Conservation (phyloP, 2,113 vertebrate genomes). For the Polypterus senegalus region DNA sequence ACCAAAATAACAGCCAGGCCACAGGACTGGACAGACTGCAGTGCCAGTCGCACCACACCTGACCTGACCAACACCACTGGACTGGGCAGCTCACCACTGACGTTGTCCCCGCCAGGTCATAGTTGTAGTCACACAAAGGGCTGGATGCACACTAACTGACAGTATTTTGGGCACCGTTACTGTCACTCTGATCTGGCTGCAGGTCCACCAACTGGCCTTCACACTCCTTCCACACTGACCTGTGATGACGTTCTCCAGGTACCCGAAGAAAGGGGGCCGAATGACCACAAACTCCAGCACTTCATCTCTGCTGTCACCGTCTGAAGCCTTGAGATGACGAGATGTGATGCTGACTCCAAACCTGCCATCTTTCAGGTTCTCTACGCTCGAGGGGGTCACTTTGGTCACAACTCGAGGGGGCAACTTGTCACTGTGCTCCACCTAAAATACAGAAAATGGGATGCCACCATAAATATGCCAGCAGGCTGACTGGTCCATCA, state of each 20-base stretch:
- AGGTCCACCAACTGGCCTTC: not conserved
- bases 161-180: no score
- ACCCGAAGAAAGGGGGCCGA: constrained; percentile 33
- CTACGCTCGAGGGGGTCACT: constrained; percentile 28
- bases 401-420: constrained; percentile 37
- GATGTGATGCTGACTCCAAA: constrained; percentile 32
- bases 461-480: no score
- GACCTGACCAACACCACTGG: no score
- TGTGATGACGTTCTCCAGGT: constrained; percentile 45
- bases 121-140: no score
- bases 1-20: no score
- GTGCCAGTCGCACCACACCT: no score
- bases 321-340: constrained; percentile 32
- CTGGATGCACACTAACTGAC: no score
- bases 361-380: constrained; percentile 27
- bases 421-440: constrained; percentile 37
- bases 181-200: no score
- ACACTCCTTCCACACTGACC: constrained; percentile 18
- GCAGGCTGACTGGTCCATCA: no score
- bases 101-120: no score
- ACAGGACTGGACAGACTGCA: no score
- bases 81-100: no score
- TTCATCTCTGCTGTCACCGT: constrained; percentile 33
- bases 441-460: constrained; percentile 23
- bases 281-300: constrained; percentile 41